phyloP scores from a whole-genome alignment of 2,797 vertebrate species.

The Lemur catta region DNA sequence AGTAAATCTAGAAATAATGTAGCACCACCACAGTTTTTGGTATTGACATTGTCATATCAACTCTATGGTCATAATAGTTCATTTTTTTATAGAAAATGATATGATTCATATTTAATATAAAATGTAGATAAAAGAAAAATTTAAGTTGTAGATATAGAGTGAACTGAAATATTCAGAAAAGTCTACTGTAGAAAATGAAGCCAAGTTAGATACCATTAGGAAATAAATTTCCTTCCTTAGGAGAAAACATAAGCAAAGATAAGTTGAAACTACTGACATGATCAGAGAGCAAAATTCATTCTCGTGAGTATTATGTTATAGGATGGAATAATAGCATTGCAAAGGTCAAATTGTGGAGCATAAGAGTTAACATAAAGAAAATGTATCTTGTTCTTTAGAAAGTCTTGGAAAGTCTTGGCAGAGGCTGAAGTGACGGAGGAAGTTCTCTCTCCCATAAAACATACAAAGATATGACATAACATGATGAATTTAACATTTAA shows the following conservation, averaged over 20 bases:
- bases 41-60: background rate
- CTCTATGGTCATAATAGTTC: background rate
- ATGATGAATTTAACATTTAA: background rate
- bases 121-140: background rate
- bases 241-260: background rate
- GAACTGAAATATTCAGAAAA: background rate
- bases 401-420: too few relatives aligned
- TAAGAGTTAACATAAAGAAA: background rate
- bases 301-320: rapidly evolving
- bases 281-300: background rate
- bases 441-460: background rate
- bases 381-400: background rate
- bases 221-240: background rate
- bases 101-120: background rate
- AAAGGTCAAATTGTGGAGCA: background rate
- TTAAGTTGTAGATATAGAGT: background rate
- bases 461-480: background rate
- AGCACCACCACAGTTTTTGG: background rate
- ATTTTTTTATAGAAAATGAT: background rate
- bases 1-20: background rate
- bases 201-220: background rate
- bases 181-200: background rate
- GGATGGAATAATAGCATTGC: background rate
- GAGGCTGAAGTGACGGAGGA: background rate
- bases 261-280: background rate